Conservation (phyloP, 2,113 vertebrate species). For the Channa argus region DNA sequence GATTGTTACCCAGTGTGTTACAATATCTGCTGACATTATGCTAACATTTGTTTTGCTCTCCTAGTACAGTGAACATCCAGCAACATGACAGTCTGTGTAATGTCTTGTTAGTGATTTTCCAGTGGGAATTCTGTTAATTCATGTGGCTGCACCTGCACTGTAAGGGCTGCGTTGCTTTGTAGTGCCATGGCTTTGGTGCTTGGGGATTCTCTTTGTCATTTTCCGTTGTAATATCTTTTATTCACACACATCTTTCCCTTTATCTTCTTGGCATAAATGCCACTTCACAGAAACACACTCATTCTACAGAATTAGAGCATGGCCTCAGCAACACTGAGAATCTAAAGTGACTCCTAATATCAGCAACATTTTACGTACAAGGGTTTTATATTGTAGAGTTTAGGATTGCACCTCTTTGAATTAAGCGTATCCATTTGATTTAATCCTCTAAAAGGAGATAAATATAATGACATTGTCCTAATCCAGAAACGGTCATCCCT, state of each 20-base stretch:
- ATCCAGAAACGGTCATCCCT: slow-evolving; percentile 53
- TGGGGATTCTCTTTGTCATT: slow-evolving; percentile 38
- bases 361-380: slow-evolving; percentile 11
- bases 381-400: slow-evolving; percentile 28
- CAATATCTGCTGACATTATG: slow-evolving; percentile 1
- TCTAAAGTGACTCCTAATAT: background rate
- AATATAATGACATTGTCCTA: slow-evolving; percentile 52
- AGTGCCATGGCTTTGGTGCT: slow-evolving; percentile 52
- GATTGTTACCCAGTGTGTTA: slow-evolving; percentile 3
- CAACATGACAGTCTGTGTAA: slow-evolving; percentile 31
- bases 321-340: slow-evolving; percentile 21
- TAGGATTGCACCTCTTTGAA: slow-evolving; percentile 11
- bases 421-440: slow-evolving; percentile 43
- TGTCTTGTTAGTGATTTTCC: slow-evolving; percentile 25
- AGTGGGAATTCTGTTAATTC: slow-evolving; percentile 24
- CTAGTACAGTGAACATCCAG: slow-evolving; percentile 1
- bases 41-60: slow-evolving; percentile 37
- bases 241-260: slow-evolving; percentile 33
- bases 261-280: slow-evolving; percentile 20
- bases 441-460: slow-evolving; percentile 57
- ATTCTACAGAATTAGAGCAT: slow-evolving; percentile 33
- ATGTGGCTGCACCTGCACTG: slow-evolving; percentile 37
- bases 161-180: slow-evolving; percentile 48
- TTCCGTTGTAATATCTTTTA: slow-evolving; percentile 36
- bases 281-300: slow-evolving; percentile 35